These are phyloP conservation scores for Pogonomyrmex barbatus DNA, from an alignment of 1,140 invertebrate genomes.

Conservation along the genomic window DNA sequence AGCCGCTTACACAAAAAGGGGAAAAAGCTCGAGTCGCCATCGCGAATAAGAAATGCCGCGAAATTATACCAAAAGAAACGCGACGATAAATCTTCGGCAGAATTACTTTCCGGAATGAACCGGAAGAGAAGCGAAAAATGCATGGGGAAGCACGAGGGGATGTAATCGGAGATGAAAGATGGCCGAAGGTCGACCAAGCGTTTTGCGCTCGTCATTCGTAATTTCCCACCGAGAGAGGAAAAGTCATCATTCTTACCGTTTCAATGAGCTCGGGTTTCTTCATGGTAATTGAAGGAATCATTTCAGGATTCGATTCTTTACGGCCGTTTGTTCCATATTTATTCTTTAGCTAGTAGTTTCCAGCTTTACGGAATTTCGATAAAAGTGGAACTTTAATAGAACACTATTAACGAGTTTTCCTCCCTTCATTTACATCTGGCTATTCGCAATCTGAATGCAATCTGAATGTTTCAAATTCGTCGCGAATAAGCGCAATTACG, in stretches of 20 bases:
- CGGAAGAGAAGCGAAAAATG: conserved; percentile 30
- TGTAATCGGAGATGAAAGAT: conserved; percentile 59
- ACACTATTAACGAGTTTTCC: conserved; percentile 18
- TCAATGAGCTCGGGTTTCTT: conserved; percentile 21
- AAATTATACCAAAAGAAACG: conserved; percentile 56
- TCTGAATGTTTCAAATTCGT: not conserved
- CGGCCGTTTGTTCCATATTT: conserved; percentile 31
- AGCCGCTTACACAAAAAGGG: not conserved
- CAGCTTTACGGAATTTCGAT: conserved; percentile 23
- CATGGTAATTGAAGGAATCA: conserved; percentile 39
- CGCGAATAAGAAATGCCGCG: not conserved
- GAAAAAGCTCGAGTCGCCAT: conserved; percentile 35
- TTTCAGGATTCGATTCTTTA: conserved; percentile 29
- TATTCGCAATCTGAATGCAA: not conserved
- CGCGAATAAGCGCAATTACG: not conserved
- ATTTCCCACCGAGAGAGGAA: conserved; percentile 12
- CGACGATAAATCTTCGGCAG: conserved; percentile 32
- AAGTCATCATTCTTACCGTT: conserved; percentile 29
- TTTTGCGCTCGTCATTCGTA: conserved; percentile 39
- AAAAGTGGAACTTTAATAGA: conserved; percentile 16
- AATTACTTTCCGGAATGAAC: conserved; percentile 41
- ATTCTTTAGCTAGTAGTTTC: conserved; percentile 21
- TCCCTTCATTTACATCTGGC: not conserved
- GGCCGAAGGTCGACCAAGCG: conserved; percentile 32
- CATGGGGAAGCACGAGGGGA: not conserved